Percentiles rank a stretch among this genome's conserved stretches.
Evolutionary conservation across 53 echinoderm and acorn worm genomes (phyloP).

Genomic region (Temnopleurus reevesii): DNA sequence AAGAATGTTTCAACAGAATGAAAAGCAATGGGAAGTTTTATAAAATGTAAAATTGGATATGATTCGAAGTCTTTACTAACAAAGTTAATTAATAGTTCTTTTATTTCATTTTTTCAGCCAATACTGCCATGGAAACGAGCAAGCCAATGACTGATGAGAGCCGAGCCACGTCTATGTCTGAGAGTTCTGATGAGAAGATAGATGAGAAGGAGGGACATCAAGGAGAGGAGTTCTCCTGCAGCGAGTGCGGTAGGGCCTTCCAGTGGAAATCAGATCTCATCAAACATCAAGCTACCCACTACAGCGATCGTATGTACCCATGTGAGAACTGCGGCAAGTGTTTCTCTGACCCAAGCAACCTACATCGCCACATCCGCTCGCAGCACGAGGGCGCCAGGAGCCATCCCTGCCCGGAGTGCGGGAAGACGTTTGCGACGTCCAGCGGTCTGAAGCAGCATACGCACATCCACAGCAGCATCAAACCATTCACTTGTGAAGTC

Average conservation of each 20-base stretch:
- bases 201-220: conserved; percentile 56
- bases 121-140: conserved; percentile 9
- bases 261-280: conserved; percentile 91
- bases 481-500: conserved; percentile 96
- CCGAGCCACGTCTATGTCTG: not conserved
- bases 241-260: conserved; percentile 75
- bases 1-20: too few relatives aligned
- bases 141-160: conserved; percentile 12
- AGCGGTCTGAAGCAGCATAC: conserved; percentile 97
- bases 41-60: too few relatives aligned
- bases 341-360: conserved; percentile 96
- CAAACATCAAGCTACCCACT: conserved; percentile 82
- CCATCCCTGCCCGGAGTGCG: conserved; percentile 96
- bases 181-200: conserved; percentile 44
- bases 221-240: conserved; percentile 72
- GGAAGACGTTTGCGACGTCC: conserved; percentile 95
- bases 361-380: conserved; percentile 94
- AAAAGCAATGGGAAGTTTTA: too few relatives aligned
- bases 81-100: too few relatives aligned
- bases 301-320: conserved; percentile 71
- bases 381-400: conserved; percentile 92
- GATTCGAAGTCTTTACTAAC: too few relatives aligned
- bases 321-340: conserved; percentile 96
- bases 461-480: conserved; percentile 98
- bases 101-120: not conserved